Conservation (phyloP, 2,113 vertebrate species). For the Xiphophorus maculatus region DNA sequence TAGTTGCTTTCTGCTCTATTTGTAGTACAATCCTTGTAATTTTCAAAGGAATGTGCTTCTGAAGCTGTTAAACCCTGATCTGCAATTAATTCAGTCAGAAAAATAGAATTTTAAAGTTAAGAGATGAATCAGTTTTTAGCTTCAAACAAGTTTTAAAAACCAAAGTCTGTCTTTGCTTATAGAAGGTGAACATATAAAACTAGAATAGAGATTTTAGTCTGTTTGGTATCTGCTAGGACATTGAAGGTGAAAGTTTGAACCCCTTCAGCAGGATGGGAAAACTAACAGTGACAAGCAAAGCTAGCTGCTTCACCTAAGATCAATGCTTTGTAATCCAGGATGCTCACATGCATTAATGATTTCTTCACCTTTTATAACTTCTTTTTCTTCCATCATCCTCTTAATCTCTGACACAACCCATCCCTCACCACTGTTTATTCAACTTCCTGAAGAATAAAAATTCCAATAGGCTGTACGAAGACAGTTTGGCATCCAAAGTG, state of each 20-base stretch:
- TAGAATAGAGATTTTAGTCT: constrained; percentile 22
- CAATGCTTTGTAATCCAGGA: constrained; percentile 64
- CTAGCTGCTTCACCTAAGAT: constrained; percentile 50
- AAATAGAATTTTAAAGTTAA: not conserved
- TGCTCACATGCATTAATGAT: constrained; percentile 60
- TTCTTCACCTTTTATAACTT: constrained; percentile 40
- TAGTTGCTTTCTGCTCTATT: not conserved
- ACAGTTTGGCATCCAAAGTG: not conserved
- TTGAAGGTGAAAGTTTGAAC: constrained; percentile 43
- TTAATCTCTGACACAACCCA: constrained; percentile 12
- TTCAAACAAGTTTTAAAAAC: not conserved
- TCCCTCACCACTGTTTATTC: constrained; percentile 17
- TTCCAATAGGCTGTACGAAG: not conserved
- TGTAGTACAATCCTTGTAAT: not conserved
- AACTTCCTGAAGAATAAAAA: constrained; percentile 18
- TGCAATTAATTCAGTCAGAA: not conserved
- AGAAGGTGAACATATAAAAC: constrained; percentile 9
- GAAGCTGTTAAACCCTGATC: not conserved
- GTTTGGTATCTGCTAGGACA: constrained; percentile 12
- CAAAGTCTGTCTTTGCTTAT: constrained; percentile 2
- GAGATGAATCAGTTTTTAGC: not conserved
- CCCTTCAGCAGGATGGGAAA: constrained; percentile 21
- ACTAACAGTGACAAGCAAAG: constrained; percentile 61
- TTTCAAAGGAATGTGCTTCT: not conserved
- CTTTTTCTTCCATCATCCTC: not conserved